Evolutionary conservation across 2,888 invertebrate genomes (phyloP).

Genomic region (Lottia scabra): DNA sequence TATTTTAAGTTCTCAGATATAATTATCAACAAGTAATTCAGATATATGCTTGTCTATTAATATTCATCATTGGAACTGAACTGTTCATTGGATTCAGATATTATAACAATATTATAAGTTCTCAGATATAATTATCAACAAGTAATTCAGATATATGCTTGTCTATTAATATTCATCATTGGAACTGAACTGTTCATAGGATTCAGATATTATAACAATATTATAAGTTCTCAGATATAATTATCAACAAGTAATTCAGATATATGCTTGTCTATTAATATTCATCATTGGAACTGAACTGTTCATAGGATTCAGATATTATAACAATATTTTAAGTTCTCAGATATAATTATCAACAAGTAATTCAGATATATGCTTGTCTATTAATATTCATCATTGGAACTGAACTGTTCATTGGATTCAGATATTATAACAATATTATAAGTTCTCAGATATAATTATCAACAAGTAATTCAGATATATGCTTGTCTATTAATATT

Average conservation of each 20-base stretch:
- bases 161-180: slow-evolving; percentile 12
- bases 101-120: not conserved
- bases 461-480: too few species aligned
- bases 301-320: too few species aligned
- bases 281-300: not conserved
- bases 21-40: slow-evolving; percentile 12
- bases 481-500: too few species aligned
- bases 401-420: not conserved
- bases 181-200: not conserved
- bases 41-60: slow-evolving; percentile 14
- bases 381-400: slow-evolving; percentile 10
- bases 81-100: too few species aligned
- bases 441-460: not conserved
- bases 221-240: not conserved
- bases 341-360: slow-evolving; percentile 3
- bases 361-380: slow-evolving; percentile 16
- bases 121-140: slow-evolving; percentile 7
- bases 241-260: slow-evolving; percentile 11
- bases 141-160: slow-evolving; percentile 13
- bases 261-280: slow-evolving; percentile 13
- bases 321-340: not conserved
- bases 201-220: not conserved
- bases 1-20: not conserved
- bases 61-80: slow-evolving; percentile 6
- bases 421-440: not conserved